Conservation (phyloP, 2,113 vertebrate species). For the Eclectus roratus region DNA sequence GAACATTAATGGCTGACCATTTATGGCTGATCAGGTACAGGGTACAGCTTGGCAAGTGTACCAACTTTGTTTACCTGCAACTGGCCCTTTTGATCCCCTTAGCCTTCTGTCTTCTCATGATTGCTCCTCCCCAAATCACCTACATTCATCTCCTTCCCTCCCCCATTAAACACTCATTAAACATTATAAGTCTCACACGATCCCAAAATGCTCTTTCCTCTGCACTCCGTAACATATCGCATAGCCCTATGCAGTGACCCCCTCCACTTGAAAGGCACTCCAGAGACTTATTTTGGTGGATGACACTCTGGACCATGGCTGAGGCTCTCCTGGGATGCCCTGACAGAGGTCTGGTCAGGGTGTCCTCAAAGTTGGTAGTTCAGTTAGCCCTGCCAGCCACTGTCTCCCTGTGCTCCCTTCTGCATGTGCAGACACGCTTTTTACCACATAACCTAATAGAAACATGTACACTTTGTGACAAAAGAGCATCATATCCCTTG, state of each 20-base stretch:
- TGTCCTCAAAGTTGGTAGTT: background rate
- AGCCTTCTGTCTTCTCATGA: background rate
- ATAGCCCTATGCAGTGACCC: background rate
- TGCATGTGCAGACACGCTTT: background rate
- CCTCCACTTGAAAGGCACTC: background rate
- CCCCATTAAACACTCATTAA: background rate
- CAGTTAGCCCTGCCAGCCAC: too few relatives aligned
- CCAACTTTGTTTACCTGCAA: background rate
- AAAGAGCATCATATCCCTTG: background rate
- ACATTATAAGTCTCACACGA: background rate
- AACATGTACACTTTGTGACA: background rate
- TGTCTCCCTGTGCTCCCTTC: background rate
- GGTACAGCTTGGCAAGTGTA: background rate
- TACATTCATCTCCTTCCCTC: background rate
- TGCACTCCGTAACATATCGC: accelerated
- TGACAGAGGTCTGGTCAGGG: background rate
- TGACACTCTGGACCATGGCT: background rate
- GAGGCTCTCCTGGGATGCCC: background rate
- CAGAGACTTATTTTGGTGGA: background rate
- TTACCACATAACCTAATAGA: background rate
- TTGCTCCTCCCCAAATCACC: background rate
- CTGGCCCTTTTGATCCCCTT: background rate
- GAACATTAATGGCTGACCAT: background rate
- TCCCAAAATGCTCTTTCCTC: background rate
- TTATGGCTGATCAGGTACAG: background rate